Evolutionary conservation across 2,113 vertebrate genomes (phyloP), one percentile per base, ranked within the genome.

Genomic region (Thalassarche chlororhynchos): DNA sequence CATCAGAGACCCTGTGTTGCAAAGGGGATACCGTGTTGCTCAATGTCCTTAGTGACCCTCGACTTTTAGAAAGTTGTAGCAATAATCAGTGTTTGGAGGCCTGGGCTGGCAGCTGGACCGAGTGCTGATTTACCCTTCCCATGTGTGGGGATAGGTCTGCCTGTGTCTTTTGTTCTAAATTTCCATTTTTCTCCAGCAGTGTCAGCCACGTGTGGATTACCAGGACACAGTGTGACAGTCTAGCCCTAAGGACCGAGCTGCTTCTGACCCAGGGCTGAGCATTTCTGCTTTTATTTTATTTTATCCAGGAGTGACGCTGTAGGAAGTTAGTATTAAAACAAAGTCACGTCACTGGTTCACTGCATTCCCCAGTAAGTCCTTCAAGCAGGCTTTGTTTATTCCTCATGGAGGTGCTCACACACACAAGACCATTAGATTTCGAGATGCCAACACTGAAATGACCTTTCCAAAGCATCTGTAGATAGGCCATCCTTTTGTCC

Each of bases 1-100:
- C 75, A 40, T 60, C 91, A 96, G 87, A 93, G 84, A 3, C 17
- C 12, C 61, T 60, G 34, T 94, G 87, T 96, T 81, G 94, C 93
- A 90, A 94, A 91, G 93, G 87, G 38, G 29, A 44, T 58, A 9
- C 74, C 51, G 5, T 0, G 0, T 97, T 96, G 94, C 94, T 93
- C 87, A 96, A 94, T 5, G 89, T 7, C 95, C 93, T 97, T 4
- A 26, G 88, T 54, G 92, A 42, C 75, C 0, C 0, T 5, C 0
- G 1, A 17, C 70, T 83, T 75, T 80, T 29, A 80, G 78, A 85
- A 28, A 28, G 49, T 5, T 91, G 84, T 42, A 85, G 93, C 94
- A 97, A 91, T 62, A 85, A 25, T 8, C 58, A 70, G 71, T 5
- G 66, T 69, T 91, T 65, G 91, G 65, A 78, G n/a, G 40, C n/a